These are phyloP conservation scores for Melanotaenia boesemani DNA, from an alignment of 2,797 vertebrate genomes.

Conservation along the genomic window DNA sequence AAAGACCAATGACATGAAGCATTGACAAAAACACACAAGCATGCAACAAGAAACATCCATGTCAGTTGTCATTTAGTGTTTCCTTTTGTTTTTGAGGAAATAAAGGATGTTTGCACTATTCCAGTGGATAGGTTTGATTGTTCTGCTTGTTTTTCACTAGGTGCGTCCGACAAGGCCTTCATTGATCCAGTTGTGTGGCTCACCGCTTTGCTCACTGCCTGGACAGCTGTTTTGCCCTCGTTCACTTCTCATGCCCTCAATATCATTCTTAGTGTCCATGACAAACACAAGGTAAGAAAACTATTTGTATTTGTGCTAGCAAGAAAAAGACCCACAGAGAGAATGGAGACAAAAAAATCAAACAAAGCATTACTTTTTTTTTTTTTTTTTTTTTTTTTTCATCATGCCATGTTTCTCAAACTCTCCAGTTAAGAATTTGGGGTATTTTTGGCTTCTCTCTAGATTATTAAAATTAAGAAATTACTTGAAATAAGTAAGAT, in stretches of 20 bases:
- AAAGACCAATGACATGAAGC: slow-evolving; percentile 3
- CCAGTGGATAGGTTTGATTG: slow-evolving; percentile 18
- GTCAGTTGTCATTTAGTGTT: slow-evolving; percentile 2
- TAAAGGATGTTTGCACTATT: background rate
- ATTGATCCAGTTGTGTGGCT: slow-evolving; percentile 83
- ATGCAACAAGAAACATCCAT: background rate
- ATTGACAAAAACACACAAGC: background rate
- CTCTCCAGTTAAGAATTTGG: background rate
- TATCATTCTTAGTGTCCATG: slow-evolving; percentile 42
- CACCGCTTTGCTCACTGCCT: slow-evolving; percentile 84
- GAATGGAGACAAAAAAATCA: background rate
- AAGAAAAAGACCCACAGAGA: background rate
- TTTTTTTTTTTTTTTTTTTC: background rate
- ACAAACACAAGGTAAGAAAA: slow-evolving; percentile 78
- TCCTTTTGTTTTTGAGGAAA: slow-evolving; percentile 19
- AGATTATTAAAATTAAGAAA: background rate
- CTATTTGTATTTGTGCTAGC: background rate
- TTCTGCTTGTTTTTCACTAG: slow-evolving; percentile 71
- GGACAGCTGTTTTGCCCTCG: slow-evolving; percentile 82
- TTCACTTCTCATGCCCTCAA: slow-evolving; percentile 72
- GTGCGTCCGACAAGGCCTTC: slow-evolving; percentile 81
- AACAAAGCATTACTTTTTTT: background rate
- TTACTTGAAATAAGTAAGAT: background rate
- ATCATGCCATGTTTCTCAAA: background rate
- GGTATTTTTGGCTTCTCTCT: background rate